These are phyloP conservation scores for Todiramphus chloris DNA, from an alignment of 2,113 vertebrate species.

Conservation along the genomic window DNA sequence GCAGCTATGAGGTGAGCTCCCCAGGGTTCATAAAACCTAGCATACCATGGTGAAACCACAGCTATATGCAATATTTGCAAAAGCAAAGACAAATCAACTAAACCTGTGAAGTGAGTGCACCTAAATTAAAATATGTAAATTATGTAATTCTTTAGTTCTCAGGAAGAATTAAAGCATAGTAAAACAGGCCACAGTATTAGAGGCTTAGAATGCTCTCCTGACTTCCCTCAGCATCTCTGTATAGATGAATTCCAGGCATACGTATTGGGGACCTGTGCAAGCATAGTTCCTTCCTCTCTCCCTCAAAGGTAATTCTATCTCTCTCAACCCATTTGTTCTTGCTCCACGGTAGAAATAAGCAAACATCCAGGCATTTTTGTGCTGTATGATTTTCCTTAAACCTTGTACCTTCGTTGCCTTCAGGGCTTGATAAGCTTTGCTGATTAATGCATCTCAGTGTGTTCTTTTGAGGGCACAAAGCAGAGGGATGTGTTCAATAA, in stretches of 20 bases:
- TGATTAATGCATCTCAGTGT: background rate
- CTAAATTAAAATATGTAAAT: background rate
- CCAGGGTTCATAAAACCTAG: background rate
- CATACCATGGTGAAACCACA: background rate
- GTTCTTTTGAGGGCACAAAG: background rate
- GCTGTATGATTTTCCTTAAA: background rate
- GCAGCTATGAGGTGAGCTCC: background rate
- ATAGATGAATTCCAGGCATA: background rate
- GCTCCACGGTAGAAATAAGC: background rate
- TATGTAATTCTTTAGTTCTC: background rate
- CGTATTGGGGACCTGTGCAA: background rate
- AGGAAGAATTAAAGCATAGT: background rate
- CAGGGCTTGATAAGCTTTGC: background rate
- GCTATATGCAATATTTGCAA: background rate
- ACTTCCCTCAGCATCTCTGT: background rate
- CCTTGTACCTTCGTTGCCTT: background rate
- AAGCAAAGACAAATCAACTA: background rate
- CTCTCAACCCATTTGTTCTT: background rate
- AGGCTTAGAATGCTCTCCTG: background rate
- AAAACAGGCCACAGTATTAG: background rate
- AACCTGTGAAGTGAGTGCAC: background rate
- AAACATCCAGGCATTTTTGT: background rate
- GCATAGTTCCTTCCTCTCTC: background rate
- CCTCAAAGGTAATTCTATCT: background rate
- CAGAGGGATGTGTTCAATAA: background rate